Evolutionary conservation across 2,888 invertebrate species (phyloP).

Genomic region (Carabus problematicus): DNA sequence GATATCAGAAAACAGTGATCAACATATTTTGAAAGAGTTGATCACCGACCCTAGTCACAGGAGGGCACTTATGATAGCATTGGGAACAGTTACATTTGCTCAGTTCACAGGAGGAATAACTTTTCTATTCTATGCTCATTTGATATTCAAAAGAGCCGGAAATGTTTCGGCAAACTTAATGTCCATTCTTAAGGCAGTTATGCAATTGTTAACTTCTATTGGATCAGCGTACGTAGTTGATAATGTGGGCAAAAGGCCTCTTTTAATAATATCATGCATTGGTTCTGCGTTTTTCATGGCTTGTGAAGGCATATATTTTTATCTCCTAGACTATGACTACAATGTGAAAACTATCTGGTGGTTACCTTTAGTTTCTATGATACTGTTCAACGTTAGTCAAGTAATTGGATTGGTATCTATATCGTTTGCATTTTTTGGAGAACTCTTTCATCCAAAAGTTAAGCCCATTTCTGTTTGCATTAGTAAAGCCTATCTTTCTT

Average conservation of each 20-base stretch:
- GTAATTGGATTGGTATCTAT: slow-evolving; percentile 53
- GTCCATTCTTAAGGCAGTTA: slow-evolving; percentile 56
- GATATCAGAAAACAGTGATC: slow-evolving; percentile 63
- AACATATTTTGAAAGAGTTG: slow-evolving; percentile 62
- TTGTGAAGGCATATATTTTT: slow-evolving; percentile 59
- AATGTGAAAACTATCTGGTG: slow-evolving; percentile 35
- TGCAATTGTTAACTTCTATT: slow-evolving; percentile 66
- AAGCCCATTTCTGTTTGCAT: slow-evolving; percentile 37
- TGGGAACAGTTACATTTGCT: slow-evolving; percentile 65
- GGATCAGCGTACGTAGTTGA: slow-evolving; percentile 67
- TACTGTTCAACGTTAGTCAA: slow-evolving; percentile 37
- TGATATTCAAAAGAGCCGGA: slow-evolving; percentile 62
- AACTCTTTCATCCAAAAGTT: slow-evolving; percentile 53
- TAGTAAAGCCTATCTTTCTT: slow-evolving; percentile 26
- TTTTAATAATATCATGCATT: slow-evolving; percentile 62
- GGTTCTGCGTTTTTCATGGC: slow-evolving; percentile 58
- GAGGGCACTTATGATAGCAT: slow-evolving; percentile 66
- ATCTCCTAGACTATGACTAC: slow-evolving; percentile 47
- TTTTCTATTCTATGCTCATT: slow-evolving; percentile 64
- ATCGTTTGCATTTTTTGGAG: slow-evolving; percentile 52
- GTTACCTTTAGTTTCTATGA: slow-evolving; percentile 39
- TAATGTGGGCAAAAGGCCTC: slow-evolving; percentile 62
- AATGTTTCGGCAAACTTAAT: slow-evolving; percentile 50
- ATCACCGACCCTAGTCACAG: slow-evolving; percentile 62
- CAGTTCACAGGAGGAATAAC: slow-evolving; percentile 68